Conservation (phyloP, 2,888 invertebrate genomes). For the Pegoplata infirma region DNA sequence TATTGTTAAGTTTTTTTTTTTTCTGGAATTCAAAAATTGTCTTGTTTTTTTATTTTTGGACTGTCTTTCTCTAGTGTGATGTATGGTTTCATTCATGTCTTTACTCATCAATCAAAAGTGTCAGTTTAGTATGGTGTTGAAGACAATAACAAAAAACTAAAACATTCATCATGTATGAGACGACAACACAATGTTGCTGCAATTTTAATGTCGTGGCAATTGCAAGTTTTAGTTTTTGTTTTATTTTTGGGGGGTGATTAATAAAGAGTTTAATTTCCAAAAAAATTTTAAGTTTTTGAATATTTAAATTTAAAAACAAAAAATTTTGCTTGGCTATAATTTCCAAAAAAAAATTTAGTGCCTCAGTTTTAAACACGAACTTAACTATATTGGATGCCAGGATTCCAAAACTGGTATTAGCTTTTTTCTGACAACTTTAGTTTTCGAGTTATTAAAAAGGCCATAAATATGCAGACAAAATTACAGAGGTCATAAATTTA, state of each 20-base stretch:
- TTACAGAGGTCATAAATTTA: too few relatives aligned
- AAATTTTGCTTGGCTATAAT: too few relatives aligned
- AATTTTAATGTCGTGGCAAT: not conserved
- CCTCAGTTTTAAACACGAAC: too few relatives aligned
- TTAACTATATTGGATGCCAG: too few relatives aligned
- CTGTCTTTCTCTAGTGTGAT: constrained; percentile 7
- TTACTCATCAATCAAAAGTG: constrained; percentile 59
- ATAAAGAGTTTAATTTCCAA: not conserved
- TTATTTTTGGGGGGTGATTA: constrained; percentile 4
- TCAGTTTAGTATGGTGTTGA: constrained; percentile 52
- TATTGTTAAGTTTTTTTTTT: constrained; percentile 28
- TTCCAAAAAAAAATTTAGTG: too few relatives aligned
- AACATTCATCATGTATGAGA: constrained; percentile 45
- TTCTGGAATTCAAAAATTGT: constrained; percentile 18
- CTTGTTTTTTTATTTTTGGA: constrained; percentile 9
- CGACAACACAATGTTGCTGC: not conserved
- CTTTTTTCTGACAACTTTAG: too few relatives aligned
- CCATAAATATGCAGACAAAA: too few relatives aligned
- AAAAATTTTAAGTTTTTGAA: not conserved
- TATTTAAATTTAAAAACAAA: not conserved
- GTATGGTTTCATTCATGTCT: constrained; percentile 55
- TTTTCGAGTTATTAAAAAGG: too few relatives aligned
- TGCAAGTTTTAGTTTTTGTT: constrained; percentile 4
- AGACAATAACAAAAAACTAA: constrained; percentile 1
- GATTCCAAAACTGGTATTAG: too few relatives aligned